Conservation (phyloP, 2,113 vertebrate species). For the Carlito syrichta region DNA sequence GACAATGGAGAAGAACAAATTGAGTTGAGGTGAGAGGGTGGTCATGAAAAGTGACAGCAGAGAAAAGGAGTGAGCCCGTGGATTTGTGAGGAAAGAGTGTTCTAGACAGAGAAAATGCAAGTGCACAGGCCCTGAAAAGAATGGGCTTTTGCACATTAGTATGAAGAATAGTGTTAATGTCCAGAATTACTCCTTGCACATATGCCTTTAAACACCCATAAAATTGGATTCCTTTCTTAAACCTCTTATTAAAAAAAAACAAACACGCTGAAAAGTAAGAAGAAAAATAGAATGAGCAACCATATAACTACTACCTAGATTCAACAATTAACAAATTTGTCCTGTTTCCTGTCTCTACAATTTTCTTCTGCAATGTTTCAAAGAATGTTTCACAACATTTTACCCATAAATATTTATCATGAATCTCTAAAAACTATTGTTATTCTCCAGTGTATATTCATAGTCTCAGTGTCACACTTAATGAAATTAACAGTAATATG, state of each 20-base stretch:
- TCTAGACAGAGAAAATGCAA: background rate
- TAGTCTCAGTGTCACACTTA: background rate
- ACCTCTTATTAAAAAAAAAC: too few species aligned
- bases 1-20: background rate
- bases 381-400: background rate
- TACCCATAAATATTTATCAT: background rate
- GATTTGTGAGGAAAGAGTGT: background rate
- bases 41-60: background rate
- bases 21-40: background rate
- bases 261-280: background rate
- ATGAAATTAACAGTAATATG: too few species aligned
- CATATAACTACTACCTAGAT: background rate
- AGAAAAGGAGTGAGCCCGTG: background rate
- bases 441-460: background rate
- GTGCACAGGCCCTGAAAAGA: background rate
- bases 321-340: background rate
- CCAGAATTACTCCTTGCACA: background rate
- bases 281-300: background rate
- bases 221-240: too few species aligned
- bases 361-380: background rate
- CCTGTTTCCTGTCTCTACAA: background rate
- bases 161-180: background rate
- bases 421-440: background rate
- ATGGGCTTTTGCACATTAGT: background rate
- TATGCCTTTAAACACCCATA: background rate